Base-by-base conservation (phyloP, 2,113 vertebrate genomes). In the Heterotis niloticus region DNA sequence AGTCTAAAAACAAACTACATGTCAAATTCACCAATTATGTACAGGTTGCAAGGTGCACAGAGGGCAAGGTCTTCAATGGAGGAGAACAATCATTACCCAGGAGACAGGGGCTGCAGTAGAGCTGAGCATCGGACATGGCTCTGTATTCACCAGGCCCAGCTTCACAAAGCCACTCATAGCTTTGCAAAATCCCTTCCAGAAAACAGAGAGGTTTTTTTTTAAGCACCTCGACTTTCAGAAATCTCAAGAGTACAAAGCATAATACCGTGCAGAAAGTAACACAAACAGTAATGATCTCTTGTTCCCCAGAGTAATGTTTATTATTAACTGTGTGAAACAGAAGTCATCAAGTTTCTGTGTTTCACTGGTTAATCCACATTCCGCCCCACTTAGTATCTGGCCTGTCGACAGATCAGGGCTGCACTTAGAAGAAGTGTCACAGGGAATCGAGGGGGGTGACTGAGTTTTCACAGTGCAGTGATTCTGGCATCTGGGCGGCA, bases 131-230 rank as follows among this genome's bases (percentile, higher is more conserved):
- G 94, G 92, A 77, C 87, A 90, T 0, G 92, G 90, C 75, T 97
- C 93, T 26, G 89, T 86, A 86, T 93, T 94, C 82, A 99, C 96
- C 82, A 99, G 91, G 77, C 96, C 96, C 76, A 99, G 78, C 84
- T 95, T 96, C 75, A 98, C 87, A 82, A 99, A 96, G 16, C 94
- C 92, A 80, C 88, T 89, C 91, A 98, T 89, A 67, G 94, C 93
- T 83, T 90, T 94, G 5, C 93, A 90, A 85, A 93, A 99, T 12
- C 97, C 98, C 98, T 99, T 83, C 66, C 85, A 84, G 20, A 56
- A 80, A 23, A 79, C 84, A 87, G 34, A 81, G 52, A 80, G n/a
- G 34, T 44, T 44, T 18, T 11, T 56, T 18, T 64, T 2, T 56
- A 54, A 81, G 20, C 78, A 24, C 16, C 54, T 11, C 14, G 1